These are phyloP conservation scores for Ochotona princeps DNA, from an alignment of 2,113 vertebrate species.

Conservation along the genomic window DNA sequence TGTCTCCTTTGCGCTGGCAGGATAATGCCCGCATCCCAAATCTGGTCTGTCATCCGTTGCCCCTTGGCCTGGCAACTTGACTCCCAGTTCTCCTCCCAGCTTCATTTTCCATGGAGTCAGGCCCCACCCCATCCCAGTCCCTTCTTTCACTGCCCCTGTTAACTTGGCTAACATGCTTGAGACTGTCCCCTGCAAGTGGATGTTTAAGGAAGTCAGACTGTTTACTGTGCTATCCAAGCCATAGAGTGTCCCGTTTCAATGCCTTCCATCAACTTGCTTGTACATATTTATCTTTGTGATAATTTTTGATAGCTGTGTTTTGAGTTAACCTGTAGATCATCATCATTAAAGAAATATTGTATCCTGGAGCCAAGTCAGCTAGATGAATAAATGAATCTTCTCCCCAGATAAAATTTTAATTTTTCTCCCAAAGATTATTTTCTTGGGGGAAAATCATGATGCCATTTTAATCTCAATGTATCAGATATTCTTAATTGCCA, in stretches of 20 bases:
- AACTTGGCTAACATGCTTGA: rapidly evolving
- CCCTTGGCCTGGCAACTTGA: too few relatives aligned
- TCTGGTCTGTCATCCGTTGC: background rate
- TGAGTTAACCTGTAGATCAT: background rate
- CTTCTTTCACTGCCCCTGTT: rapidly evolving
- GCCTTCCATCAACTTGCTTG: background rate
- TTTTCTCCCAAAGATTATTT: background rate
- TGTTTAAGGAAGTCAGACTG: background rate
- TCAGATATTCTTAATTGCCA: constrained; percentile 22
- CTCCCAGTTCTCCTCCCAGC: too few relatives aligned
- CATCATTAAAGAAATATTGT: background rate
- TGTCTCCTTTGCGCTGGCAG: background rate
- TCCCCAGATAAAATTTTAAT: background rate
- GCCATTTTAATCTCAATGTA: background rate
- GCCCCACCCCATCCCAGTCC: rapidly evolving
- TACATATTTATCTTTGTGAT: constrained; percentile 1
- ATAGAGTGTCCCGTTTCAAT: background rate
- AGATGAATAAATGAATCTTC: background rate
- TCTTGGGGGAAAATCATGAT: background rate
- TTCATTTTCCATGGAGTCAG: rapidly evolving
- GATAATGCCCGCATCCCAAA: background rate
- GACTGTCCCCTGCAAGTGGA: background rate
- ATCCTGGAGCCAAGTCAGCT: background rate
- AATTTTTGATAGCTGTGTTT: background rate
- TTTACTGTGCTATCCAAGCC: background rate